Evolutionary conservation across 2,888 invertebrate genomes (phyloP).

Genomic region (Zaprionus bogoriensis): DNA sequence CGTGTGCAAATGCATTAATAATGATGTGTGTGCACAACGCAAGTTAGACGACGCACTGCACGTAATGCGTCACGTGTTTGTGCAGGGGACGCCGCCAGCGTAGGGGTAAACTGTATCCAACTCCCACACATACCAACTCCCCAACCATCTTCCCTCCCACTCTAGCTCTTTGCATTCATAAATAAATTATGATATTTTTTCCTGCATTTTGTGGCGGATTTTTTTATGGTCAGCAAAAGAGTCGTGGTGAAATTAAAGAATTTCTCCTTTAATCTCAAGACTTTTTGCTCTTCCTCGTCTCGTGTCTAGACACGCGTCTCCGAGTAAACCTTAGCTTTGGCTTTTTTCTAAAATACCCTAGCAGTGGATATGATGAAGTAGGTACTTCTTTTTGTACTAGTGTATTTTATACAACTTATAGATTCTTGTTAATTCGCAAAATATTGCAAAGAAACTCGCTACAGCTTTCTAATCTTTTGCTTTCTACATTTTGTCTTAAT

Average conservation of each 20-base stretch:
- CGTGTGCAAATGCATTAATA: conserved; percentile 73
- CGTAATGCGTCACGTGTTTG: conserved; percentile 72
- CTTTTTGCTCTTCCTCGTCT: conserved; percentile 13
- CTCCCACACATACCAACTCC: neutral
- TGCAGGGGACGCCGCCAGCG: neutral
- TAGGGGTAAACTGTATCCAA: too few species aligned
- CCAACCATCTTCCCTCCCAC: neutral
- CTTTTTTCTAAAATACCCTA: too few species aligned
- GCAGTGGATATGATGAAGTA: too few species aligned
- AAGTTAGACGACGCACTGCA: conserved; percentile 60
- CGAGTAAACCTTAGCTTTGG: conserved; percentile 14
- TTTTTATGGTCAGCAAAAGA: conserved; percentile 27
- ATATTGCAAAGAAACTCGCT: too few species aligned
- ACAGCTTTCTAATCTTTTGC: too few species aligned
- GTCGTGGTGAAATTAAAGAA: neutral
- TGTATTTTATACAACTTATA: too few species aligned
- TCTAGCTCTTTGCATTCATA: conserved; percentile 39
- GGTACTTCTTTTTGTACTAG: too few species aligned
- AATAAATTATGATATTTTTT: conserved; percentile 52
- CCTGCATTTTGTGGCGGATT: conserved; percentile 41
- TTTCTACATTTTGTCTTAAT: too few species aligned
- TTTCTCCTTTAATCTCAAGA: conserved; percentile 26
- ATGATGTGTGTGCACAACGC: conserved; percentile 71
- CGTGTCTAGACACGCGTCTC: conserved; percentile 50
- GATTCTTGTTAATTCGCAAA: too few species aligned